Percentiles rank a stretch among this genome's conserved stretches.
Conservation (phyloP, 2,797 vertebrate genomes). For the Phylloscopus collybita region DNA sequence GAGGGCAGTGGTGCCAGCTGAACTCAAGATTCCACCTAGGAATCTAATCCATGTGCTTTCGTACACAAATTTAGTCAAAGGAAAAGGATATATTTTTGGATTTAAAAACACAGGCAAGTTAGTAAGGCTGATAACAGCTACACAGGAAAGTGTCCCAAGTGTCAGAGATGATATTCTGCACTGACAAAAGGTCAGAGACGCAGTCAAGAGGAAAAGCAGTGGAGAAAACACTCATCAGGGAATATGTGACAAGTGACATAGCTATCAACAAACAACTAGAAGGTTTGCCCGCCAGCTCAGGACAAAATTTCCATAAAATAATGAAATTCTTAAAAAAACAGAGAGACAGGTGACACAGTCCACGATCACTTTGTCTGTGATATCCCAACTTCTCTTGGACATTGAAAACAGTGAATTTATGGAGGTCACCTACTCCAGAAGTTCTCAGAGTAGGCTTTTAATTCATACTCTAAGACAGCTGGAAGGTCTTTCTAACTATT, state of each 20-base stretch:
- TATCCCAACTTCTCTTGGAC: neutral
- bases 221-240: neutral
- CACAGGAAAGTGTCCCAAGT: neutral
- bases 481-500: conserved; percentile 16
- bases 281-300: neutral
- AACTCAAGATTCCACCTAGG: neutral
- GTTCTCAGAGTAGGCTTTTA: neutral
- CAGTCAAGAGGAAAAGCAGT: neutral
- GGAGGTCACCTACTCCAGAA: neutral
- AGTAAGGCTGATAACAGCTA: neutral
- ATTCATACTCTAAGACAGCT: neutral
- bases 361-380: neutral
- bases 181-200: neutral
- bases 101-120: neutral
- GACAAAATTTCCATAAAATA: neutral
- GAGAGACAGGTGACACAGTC: neutral
- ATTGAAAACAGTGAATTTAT: neutral
- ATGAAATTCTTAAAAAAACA: neutral
- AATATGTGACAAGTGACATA: neutral
- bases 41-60: neutral
- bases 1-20: neutral
- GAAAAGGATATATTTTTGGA: neutral
- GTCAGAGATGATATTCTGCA: neutral
- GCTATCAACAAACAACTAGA: neutral
- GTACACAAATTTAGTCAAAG: neutral